Evolutionary conservation across 2,888 invertebrate genomes (phyloP).

Genomic region (Plemyria rubiginata): DNA sequence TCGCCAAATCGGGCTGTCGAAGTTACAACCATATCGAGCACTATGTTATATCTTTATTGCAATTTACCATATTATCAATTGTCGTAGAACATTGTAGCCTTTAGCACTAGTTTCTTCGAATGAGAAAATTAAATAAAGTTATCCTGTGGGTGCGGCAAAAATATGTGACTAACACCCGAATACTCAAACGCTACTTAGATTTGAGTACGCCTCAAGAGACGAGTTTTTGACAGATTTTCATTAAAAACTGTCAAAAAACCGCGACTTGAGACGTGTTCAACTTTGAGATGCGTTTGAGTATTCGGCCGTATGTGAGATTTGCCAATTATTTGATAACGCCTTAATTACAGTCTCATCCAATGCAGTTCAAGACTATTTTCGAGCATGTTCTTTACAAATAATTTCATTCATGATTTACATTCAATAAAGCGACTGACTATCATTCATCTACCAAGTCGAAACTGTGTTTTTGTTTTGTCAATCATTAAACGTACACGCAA

Average conservation of each 20-base stretch:
- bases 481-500: slow-evolving; percentile 51
- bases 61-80: slow-evolving; percentile 6
- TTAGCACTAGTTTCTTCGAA: not conserved
- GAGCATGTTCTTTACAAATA: slow-evolving; percentile 32
- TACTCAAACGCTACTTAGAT: no score
- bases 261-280: no score
- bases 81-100: slow-evolving; percentile 20
- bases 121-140: not conserved
- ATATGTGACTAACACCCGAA: no score
- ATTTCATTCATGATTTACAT: slow-evolving; percentile 42
- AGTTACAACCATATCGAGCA: slow-evolving; percentile 26
- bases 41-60: slow-evolving; percentile 32
- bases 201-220: no score
- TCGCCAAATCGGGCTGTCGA: slow-evolving; percentile 41
- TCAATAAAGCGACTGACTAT: slow-evolving; percentile 45
- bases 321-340: not conserved
- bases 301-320: no score
- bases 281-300: no score
- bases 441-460: slow-evolving; percentile 45
- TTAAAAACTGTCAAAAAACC: no score
- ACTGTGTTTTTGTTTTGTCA: slow-evolving; percentile 44
- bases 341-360: no score
- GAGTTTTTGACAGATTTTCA: no score
- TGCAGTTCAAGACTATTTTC: slow-evolving; percentile 19
- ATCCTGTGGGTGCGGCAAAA: not conserved